A percentile compares a stretch with the other conserved stretches of the same genome.
These are phyloP conservation scores for Coremacera marginata DNA, from an alignment of 2,888 invertebrate genomes.

Conservation along the genomic window DNA sequence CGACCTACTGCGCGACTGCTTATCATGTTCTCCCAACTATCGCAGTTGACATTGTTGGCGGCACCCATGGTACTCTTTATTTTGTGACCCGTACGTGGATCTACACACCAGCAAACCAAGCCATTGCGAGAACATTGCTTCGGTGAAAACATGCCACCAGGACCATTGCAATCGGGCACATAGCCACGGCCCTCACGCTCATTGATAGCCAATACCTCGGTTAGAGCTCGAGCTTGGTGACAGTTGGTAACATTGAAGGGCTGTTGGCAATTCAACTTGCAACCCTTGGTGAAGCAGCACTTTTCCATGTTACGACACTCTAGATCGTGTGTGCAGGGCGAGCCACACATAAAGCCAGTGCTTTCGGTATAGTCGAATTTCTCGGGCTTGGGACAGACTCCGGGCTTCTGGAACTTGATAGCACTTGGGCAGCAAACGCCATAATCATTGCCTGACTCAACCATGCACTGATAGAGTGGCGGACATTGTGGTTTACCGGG, in stretches of 20 bases:
- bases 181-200: slow-evolving; percentile 87
- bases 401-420: slow-evolving; percentile 81
- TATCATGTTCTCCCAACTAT: slow-evolving; percentile 67
- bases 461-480: slow-evolving; percentile 83
- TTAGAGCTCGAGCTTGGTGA: slow-evolving; percentile 81
- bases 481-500: slow-evolving; percentile 88
- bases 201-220: slow-evolving; percentile 81
- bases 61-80: slow-evolving; percentile 85
- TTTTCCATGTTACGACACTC: slow-evolving; percentile 87
- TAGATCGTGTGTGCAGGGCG: slow-evolving; percentile 81
- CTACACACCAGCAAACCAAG: slow-evolving; percentile 90
- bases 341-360: slow-evolving; percentile 72
- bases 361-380: slow-evolving; percentile 65
- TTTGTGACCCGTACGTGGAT: slow-evolving; percentile 79
- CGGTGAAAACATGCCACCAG: slow-evolving; percentile 79
- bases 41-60: slow-evolving; percentile 77
- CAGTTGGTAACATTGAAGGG: slow-evolving; percentile 84
- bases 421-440: slow-evolving; percentile 89
- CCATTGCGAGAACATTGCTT: slow-evolving; percentile 88
- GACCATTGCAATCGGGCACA: slow-evolving; percentile 81
- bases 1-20: slow-evolving; percentile 68
- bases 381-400: slow-evolving; percentile 77
- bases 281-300: slow-evolving; percentile 82
- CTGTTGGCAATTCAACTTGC: slow-evolving; percentile 80
- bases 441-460: slow-evolving; percentile 85